Base-by-base conservation (phyloP, 2,888 invertebrate genomes). In the Trichopoda pennipes region DNA sequence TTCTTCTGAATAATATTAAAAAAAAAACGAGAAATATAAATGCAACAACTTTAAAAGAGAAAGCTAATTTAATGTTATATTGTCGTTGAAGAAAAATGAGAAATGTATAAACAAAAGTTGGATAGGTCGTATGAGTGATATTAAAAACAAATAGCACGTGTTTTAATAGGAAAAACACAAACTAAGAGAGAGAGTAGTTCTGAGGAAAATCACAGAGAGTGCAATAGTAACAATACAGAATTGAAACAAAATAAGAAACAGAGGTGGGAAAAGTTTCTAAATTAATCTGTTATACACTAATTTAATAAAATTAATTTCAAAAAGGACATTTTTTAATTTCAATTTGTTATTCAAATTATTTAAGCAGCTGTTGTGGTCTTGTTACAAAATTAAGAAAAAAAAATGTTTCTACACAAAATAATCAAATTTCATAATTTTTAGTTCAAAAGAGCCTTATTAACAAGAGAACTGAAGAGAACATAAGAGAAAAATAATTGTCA, bases 61-160 rank as follows among this genome's bases (percentile, higher is more conserved):
- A n/a, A 44, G 16, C 3, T 68, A 64, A 70, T 58, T 74, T 74
- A 74, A 53, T 42, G 64, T 64, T 72, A 56, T 23, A 4, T 4
- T 32, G 53, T 21, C 12, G 16, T 53, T 51, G 51, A 28, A n/a
- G 42, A 4, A 58, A 42, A 55, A 51, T 21, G 19, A 23, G 55
- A 55, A 38, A 8, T 1, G 12, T 42, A 16, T 6, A 10, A 7
- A 7, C 28, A 28, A 28, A 28, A 12, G 38, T 38, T 78, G 72
- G 23, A 10, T 56, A 56, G 35, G 32, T 35, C 12, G 56, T 61
- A 73, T 63, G 28, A 63, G 42, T 58, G 19, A 38, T 64, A 28
- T 74, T 51, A 12, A 60, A 55, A 56, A 47, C 55, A 73, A 73
- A 73, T 74, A 79, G 58, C 81, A 79, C 81, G 78, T 79, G 79